Evolutionary conservation across 2,888 invertebrate species (phyloP), one percentile per base, ranked within the genome.

Genomic region (Entomobrya multifasciata): DNA sequence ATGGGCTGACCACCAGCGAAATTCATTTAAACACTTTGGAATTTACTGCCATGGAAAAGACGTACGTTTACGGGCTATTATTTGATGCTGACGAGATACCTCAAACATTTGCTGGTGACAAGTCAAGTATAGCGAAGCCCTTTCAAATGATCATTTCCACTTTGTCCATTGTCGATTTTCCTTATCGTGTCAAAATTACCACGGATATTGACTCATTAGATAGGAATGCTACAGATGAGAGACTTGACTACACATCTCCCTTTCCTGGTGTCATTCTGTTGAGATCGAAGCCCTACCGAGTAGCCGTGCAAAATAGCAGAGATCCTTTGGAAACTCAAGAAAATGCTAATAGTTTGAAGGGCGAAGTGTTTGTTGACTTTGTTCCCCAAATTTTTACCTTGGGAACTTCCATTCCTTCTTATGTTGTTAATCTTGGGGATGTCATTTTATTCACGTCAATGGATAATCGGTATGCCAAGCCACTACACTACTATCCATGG

Each of bases 11-110:
- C n/a, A 47, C 8, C 41, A 20, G 15, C 13, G 49, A 30, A 41
- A 11, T 36, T 25, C 44, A 30, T 22, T 6, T 57, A 1, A 13
- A 17, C 15, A 70, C 88, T 20, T 78, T 90, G 10, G 86, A 88
- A 30, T 90, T 90, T 79, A 85, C 88, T 1, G 87, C 88, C 15
- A 85, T 79, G 0, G 90, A 90, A 47, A 88, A 89, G 57, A 41
- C 74, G 13, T 90, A 76, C 65, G 72, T 90, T 22, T n/a, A 76
- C 11, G 88, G 77, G 0, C 49, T 84, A 0, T 77, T 76, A 22
- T 86, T 90, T 41, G 67, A 65, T 17, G 52, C 79, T 41, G 30
- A 17, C 0, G 67, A 72, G 20, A 82, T 87, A 10, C 55, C 78
- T 3, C 25, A 30, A 6, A 20, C 11, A 20, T 17, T 44, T 70